phyloP scores from a whole-genome alignment of 1,140 invertebrate species.

The Colletes gigas region DNA sequence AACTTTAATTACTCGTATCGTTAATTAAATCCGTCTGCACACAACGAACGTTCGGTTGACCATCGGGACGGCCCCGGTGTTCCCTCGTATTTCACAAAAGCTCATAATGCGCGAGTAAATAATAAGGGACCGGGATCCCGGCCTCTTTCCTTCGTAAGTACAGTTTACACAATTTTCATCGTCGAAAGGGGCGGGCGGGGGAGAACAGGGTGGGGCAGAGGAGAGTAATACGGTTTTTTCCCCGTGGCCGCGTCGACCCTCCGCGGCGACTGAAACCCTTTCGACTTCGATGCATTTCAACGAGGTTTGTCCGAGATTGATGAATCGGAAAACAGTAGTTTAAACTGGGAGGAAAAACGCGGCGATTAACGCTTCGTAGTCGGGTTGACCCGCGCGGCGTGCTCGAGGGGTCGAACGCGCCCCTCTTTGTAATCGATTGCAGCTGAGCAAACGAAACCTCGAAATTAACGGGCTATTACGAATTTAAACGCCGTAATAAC shows the following conservation, averaged over 20 bases:
- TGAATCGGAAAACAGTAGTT: slow-evolving; percentile 55
- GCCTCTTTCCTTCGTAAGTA: not conserved
- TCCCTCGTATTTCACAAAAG: slow-evolving; percentile 52
- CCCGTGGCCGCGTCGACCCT: not conserved
- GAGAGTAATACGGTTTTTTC: not conserved
- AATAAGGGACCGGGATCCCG: slow-evolving; percentile 49
- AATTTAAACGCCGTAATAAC: slow-evolving; percentile 70
- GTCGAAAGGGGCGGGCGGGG: not conserved
- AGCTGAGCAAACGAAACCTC: slow-evolving; percentile 74
- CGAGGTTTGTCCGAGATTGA: slow-evolving; percentile 53
- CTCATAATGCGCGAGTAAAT: slow-evolving; percentile 64
- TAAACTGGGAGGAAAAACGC: slow-evolving; percentile 41
- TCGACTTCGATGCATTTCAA: slow-evolving; percentile 54
- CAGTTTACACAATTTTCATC: slow-evolving; percentile 51
- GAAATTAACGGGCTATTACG: slow-evolving; percentile 72
- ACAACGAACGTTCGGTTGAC: slow-evolving; percentile 41
- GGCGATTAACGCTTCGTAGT: slow-evolving; percentile 51
- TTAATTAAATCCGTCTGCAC: slow-evolving; percentile 61
- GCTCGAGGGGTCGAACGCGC: not conserved
- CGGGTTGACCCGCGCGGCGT: slow-evolving; percentile 6
- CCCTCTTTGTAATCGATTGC: slow-evolving; percentile 60
- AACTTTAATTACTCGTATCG: slow-evolving; percentile 55
- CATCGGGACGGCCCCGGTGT: not conserved
- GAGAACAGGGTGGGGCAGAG: too few species aligned
- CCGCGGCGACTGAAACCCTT: slow-evolving; percentile 12